Conservation (phyloP, 2,113 vertebrate species). For the Indicator indicator region DNA sequence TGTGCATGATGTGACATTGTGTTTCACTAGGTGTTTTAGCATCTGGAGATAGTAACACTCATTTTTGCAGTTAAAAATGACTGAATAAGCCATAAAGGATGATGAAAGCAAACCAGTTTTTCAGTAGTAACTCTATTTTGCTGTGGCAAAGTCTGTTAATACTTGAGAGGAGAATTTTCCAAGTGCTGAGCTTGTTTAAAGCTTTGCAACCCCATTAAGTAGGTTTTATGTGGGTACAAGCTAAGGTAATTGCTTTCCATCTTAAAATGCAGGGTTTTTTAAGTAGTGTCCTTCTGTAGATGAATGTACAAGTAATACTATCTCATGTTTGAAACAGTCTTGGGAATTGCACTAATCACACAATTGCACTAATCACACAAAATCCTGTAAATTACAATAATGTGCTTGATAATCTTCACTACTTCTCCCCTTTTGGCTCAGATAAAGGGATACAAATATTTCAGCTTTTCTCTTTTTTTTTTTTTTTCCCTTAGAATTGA, state of each 20-base stretch:
- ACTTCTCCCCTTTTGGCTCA: not conserved
- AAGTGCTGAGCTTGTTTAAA: not conserved
- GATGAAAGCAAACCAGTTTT: not conserved
- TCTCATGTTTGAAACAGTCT: not conserved
- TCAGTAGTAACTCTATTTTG: not conserved
- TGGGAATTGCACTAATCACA: constrained; percentile 35
- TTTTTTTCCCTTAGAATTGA: constrained; percentile 4
- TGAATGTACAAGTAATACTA: not conserved
- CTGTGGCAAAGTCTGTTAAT: not conserved
- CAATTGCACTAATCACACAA: constrained; percentile 32
- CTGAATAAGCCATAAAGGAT: not conserved
- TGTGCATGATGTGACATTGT: not conserved
- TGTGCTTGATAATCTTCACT: not conserved
- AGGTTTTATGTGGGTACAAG: not conserved
- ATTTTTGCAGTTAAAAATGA: not conserved
- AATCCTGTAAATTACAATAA: constrained; percentile 28
- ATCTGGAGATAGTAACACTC: not conserved
- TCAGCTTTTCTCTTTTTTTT: not conserved
- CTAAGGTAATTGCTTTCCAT: constrained; percentile 12
- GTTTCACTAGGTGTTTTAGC: not conserved
- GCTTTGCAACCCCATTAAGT: not conserved
- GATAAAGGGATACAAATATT: constrained; percentile 14
- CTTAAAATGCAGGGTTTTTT: not conserved
- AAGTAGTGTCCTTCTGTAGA: not conserved
- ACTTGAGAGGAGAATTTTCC: not conserved